These are phyloP conservation scores for Acanthochromis polyacanthus DNA, from an alignment of 2,113 vertebrate species.

Conservation along the genomic window DNA sequence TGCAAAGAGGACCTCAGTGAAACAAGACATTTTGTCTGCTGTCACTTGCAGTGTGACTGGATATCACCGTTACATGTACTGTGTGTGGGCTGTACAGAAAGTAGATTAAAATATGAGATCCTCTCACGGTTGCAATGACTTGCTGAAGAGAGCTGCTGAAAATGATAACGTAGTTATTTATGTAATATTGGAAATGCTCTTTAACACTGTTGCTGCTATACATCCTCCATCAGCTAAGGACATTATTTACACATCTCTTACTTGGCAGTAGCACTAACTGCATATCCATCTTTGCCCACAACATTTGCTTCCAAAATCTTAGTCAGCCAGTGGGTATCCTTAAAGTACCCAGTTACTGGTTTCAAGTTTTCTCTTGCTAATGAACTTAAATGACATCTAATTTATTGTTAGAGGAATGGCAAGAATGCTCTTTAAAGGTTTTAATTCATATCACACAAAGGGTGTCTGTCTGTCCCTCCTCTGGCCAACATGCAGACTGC, in stretches of 20 bases:
- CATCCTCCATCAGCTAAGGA: neutral
- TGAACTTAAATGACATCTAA: neutral
- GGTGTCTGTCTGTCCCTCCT: conserved; percentile 18
- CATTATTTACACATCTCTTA: neutral
- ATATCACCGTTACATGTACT: neutral
- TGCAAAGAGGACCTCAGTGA: neutral
- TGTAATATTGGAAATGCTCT: neutral
- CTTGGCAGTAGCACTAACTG: neutral
- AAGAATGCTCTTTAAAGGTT: neutral
- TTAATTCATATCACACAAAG: neutral
- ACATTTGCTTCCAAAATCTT: neutral
- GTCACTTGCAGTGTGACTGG: conserved; percentile 1
- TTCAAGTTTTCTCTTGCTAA: no score
- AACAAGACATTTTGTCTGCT: conserved; percentile 10
- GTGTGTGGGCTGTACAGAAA: neutral
- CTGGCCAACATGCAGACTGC: conserved; percentile 13
- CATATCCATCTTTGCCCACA: neutral
- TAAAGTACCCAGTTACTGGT: no score
- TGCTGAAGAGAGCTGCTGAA: neutral
- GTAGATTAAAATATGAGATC: neutral
- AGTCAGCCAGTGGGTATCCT: no score
- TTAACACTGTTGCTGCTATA: neutral
- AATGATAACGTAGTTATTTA: conserved; percentile 22
- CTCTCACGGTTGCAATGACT: neutral
- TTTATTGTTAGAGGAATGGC: neutral